Conservation (phyloP, 2,113 vertebrate species). For the Callorhinus ursinus region DNA sequence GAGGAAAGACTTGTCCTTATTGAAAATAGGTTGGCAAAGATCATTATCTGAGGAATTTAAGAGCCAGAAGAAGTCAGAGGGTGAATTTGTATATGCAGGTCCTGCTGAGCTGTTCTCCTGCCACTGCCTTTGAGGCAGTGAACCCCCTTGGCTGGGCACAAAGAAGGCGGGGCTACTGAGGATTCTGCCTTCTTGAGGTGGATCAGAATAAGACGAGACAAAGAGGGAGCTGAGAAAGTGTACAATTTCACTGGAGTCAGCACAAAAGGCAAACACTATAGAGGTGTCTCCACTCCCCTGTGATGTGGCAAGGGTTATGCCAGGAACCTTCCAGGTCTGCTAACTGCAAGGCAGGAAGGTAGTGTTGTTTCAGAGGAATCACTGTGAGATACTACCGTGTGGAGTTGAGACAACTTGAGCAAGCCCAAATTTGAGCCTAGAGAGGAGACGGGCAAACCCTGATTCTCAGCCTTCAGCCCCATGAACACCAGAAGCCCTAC, state of each 20-base stretch:
- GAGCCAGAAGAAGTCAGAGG: not conserved
- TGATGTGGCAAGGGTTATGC: not conserved
- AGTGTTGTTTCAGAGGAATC: not conserved
- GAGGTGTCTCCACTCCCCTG: not conserved
- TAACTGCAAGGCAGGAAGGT: not conserved
- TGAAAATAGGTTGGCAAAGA: not conserved
- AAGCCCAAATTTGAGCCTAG: not conserved
- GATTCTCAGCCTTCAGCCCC: not conserved
- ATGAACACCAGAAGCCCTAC: not conserved
- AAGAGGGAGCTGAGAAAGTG: not conserved
- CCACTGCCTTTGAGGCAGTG: not conserved
- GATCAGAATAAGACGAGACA: not conserved
- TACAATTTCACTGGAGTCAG: not conserved
- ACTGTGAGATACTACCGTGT: fast-evolving
- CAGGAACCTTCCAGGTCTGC: not conserved
- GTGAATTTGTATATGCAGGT: not conserved
- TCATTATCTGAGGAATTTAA: not conserved
- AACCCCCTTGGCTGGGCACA: not conserved
- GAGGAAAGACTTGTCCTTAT: not conserved
- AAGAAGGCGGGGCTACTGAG: not conserved
- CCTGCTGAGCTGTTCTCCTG: not conserved
- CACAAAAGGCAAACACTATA: not conserved
- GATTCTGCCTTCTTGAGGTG: not conserved
- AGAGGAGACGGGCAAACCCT: not conserved
- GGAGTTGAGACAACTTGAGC: not conserved